phyloP scores from a whole-genome alignment of 2,113 vertebrate species.

The Climacteris rufus region DNA sequence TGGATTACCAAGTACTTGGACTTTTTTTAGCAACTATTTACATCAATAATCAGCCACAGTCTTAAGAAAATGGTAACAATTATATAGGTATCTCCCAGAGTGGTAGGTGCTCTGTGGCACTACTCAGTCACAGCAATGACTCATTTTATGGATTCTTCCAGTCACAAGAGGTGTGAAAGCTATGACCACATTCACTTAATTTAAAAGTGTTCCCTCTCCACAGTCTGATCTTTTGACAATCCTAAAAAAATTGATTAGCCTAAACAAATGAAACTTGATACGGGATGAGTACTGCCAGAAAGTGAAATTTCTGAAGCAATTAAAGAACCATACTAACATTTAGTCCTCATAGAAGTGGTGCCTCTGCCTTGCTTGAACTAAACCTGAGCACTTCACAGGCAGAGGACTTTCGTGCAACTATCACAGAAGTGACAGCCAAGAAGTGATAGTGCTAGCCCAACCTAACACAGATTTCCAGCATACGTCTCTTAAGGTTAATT shows the following conservation, averaged over 20 bases:
- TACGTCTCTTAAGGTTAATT: not conserved
- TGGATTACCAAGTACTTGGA: not conserved
- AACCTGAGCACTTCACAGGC: not conserved
- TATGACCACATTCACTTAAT: not conserved
- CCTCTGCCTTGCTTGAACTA: not conserved
- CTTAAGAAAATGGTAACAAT: not conserved
- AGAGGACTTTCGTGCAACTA: not conserved
- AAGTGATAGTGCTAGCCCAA: not conserved
- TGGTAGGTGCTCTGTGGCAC: rapidly evolving
- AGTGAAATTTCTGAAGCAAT: not conserved
- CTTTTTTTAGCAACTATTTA: not conserved
- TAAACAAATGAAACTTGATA: not conserved
- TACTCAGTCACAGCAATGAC: not conserved
- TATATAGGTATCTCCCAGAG: not conserved
- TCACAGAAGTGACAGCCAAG: not conserved
- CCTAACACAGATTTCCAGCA: not conserved
- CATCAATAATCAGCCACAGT: not conserved
- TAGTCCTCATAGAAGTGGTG: rapidly evolving
- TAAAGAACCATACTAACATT: not conserved
- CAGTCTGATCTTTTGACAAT: not conserved
- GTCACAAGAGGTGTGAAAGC: not conserved
- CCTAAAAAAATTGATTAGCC: not conserved
- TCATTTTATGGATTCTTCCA: not conserved
- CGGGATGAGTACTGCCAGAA: not conserved
- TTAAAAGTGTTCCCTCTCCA: not conserved